These are phyloP conservation scores for Diabrotica balteata DNA, from an alignment of 2,888 invertebrate species.

Conservation along the genomic window DNA sequence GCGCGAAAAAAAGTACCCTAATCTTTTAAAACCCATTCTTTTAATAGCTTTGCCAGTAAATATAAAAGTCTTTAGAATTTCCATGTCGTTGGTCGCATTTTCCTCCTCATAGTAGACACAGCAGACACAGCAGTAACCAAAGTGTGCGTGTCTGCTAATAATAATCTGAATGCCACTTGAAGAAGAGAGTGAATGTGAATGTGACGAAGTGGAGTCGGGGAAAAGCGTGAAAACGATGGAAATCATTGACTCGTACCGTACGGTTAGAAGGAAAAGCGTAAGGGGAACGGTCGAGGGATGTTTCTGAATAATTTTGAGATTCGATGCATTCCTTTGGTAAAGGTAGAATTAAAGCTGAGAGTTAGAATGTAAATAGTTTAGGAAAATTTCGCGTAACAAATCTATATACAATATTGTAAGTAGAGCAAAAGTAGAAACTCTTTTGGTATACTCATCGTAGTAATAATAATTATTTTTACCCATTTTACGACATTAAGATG, in stretches of 20 bases:
- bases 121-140: conserved; percentile 10
- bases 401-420: too few species aligned
- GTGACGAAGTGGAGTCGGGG: conserved; percentile 13
- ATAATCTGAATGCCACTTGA: conserved; percentile 24
- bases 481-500: too few species aligned
- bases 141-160: conserved; percentile 25
- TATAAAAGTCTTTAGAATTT: conserved; percentile 11
- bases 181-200: conserved; percentile 15
- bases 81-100: conserved; percentile 4
- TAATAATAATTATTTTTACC: too few species aligned
- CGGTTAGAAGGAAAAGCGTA: too few species aligned
- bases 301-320: too few species aligned
- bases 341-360: too few species aligned
- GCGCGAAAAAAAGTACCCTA: neutral
- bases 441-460: too few species aligned
- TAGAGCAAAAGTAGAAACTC: too few species aligned
- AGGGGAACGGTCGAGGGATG: neutral
- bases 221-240: conserved; percentile 17
- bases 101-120: neutral
- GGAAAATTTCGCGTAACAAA: too few species aligned
- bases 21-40: conserved; percentile 5
- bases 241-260: conserved; percentile 3
- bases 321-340: too few species aligned
- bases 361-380: too few species aligned
- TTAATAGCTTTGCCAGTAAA: conserved; percentile 1